These are phyloP conservation scores for Tragelaphus strepsiceros DNA, from an alignment of 2,113 vertebrate genomes.

Conservation along the genomic window DNA sequence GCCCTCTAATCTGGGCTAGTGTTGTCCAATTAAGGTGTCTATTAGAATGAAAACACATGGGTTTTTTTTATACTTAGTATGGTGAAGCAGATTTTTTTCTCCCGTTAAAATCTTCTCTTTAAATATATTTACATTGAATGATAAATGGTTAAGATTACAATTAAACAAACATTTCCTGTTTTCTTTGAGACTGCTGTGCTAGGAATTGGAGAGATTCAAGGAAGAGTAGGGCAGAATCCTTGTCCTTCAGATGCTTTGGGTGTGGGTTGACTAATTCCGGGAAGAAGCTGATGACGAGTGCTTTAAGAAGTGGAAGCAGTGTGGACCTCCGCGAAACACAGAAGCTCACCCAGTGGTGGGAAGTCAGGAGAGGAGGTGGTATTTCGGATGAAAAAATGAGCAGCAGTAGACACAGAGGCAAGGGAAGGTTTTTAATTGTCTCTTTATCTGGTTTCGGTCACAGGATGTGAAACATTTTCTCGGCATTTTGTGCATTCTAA, in stretches of 20 bases:
- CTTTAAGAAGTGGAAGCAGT: not conserved
- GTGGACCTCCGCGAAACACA: no score
- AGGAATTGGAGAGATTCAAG: not conserved
- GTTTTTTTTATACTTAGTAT: slow-evolving; percentile 29
- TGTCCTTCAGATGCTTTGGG: not conserved
- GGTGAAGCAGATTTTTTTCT: not conserved
- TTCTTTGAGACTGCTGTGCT: slow-evolving; percentile 6
- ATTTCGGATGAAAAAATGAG: not conserved
- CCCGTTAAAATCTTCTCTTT: slow-evolving; percentile 7
- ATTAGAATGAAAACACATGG: slow-evolving; percentile 43
- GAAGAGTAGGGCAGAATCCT: not conserved
- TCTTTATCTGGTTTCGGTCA: not conserved
- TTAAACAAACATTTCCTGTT: slow-evolving; percentile 25
- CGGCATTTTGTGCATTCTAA: not conserved
- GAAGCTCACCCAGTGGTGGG: not conserved
- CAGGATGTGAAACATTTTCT: not conserved
- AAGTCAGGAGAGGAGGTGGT: not conserved
- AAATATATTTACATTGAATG: not conserved
- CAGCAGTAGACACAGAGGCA: not conserved
- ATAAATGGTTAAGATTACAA: not conserved
- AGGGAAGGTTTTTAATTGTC: not conserved
- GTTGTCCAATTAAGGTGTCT: slow-evolving; percentile 53
- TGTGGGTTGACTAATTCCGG: not conserved
- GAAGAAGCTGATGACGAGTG: not conserved
- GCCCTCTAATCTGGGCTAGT: slow-evolving; percentile 52